Base-by-base conservation (phyloP, 2,113 vertebrate species). In the Rissa tridactyla region DNA sequence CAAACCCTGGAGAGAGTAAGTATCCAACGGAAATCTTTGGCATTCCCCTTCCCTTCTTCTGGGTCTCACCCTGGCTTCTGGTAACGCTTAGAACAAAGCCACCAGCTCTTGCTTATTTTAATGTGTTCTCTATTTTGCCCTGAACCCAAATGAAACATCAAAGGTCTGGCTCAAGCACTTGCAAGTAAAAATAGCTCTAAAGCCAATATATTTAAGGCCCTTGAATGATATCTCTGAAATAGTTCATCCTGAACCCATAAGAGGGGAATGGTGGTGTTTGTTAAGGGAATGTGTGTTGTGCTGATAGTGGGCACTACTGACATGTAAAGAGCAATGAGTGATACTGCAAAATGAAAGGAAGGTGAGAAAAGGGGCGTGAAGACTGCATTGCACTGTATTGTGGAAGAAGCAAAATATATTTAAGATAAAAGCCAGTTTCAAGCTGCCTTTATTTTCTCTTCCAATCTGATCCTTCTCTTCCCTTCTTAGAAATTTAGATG, bases 181-280 rank as follows among this genome's bases (percentile, higher is more conserved):
- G 47, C 46, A 81, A 78, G 38, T 83, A 94, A 96, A 96, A 95
- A 94, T 96, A 94, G 42, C 84, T 83, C 66, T 82, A 77, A 58
- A 94, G 78, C 66, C 51, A 80, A 73, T 92, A 92, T 90, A 91
- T 97, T 94, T 83, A 80, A 94, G 91, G 51, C 13, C n/a, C 75
- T 72, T 51, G 46, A 90, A 91, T 51, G 78, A 20, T 95, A 95
- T 91, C 81, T 76, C 69, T 80, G 62, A 87, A 95, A 94, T 94
- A 94, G 89, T 75, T 90, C 29, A 77, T 88, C 54, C 62, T 86
- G 86, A 96, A 13, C 17, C 54, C 26, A 22, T 44, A 82, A 94
- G 81, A 88, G n/a, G 13, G 23, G 75, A 93, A 89, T 58, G 38
- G 42, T 80, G 66, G 1, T 95, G 47, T 85, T 91, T 96, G 91